A percentile compares a stretch with the other conserved stretches of the same genome.
Evolutionary conservation across 2,888 invertebrate species (phyloP).

Genomic region (Linyphia triangularis): DNA sequence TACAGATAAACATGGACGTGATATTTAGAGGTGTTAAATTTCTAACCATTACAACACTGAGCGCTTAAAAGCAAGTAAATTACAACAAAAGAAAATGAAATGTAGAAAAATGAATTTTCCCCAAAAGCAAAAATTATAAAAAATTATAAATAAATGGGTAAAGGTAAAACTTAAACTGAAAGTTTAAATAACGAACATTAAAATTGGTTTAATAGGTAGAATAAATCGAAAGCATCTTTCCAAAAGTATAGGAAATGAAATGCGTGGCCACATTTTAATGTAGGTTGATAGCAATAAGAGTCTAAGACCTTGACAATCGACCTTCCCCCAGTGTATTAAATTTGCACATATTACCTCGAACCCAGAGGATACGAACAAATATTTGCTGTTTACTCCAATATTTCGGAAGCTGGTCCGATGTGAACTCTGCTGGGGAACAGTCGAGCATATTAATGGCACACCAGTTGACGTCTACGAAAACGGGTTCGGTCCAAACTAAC

Average conservation of each 20-base stretch:
- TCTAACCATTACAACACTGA: too few species aligned
- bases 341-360: conserved; percentile 10
- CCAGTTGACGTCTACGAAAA: conserved; percentile 24
- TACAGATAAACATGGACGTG: too few species aligned
- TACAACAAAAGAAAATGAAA: too few species aligned
- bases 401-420: conserved; percentile 23
- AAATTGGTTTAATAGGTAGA: too few species aligned
- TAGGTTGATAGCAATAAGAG: neutral
- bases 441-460: conserved; percentile 12
- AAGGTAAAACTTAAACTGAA: too few species aligned
- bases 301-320: conserved; percentile 9
- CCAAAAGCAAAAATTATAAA: too few species aligned
- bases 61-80: too few species aligned
- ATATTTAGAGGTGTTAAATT: too few species aligned
- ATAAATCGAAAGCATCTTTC: neutral
- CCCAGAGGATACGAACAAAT: conserved; percentile 3
- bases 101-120: too few species aligned
- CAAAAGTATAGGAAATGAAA: neutral
- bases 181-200: too few species aligned
- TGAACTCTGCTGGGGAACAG: conserved; percentile 7
- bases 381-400: conserved; percentile 3
- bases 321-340: neutral
- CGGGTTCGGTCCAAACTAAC: conserved; percentile 18
- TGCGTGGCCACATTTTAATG: neutral
- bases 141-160: too few species aligned